These are phyloP conservation scores for Tetragonisca angustula DNA, from an alignment of 2,888 invertebrate genomes.

Conservation along the genomic window DNA sequence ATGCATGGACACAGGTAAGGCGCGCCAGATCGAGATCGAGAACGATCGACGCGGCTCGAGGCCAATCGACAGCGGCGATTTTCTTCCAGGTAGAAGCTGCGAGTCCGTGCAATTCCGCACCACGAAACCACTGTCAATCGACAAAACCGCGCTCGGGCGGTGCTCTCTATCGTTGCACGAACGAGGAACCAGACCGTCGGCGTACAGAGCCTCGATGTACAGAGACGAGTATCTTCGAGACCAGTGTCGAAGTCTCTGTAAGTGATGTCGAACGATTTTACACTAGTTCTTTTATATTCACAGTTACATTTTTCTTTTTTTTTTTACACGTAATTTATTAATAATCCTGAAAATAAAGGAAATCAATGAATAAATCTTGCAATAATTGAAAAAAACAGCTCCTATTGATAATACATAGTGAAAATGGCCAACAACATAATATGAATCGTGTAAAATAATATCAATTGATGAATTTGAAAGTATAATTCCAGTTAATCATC, in stretches of 20 bases:
- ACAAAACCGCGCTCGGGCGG: conserved; percentile 84
- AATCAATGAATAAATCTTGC: no score
- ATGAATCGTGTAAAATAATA: no score
- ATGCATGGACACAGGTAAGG: conserved; percentile 75
- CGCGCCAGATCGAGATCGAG: background rate
- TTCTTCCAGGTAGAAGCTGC: conserved; percentile 70
- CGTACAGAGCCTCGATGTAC: conserved; percentile 90
- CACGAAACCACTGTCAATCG: conserved; percentile 80
- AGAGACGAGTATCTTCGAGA: conserved; percentile 94
- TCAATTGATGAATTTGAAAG: no score
- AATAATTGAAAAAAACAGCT: no score
- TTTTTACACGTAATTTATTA: no score
- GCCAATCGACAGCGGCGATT: background rate
- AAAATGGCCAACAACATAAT: no score
- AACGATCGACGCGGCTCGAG: background rate
- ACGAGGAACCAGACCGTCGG: conserved; percentile 90
- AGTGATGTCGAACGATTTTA: conserved; percentile 76
- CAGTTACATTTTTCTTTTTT: no score
- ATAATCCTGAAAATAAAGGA: no score
- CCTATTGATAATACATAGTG: no score
- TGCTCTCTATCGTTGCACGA: conserved; percentile 91
- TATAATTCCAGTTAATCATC: no score
- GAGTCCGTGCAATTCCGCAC: conserved; percentile 79
- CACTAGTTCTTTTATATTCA: no score
- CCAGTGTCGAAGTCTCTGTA: conserved; percentile 89